Conservation (phyloP, 2,113 vertebrate genomes). For the Calidris pugnax region DNA sequence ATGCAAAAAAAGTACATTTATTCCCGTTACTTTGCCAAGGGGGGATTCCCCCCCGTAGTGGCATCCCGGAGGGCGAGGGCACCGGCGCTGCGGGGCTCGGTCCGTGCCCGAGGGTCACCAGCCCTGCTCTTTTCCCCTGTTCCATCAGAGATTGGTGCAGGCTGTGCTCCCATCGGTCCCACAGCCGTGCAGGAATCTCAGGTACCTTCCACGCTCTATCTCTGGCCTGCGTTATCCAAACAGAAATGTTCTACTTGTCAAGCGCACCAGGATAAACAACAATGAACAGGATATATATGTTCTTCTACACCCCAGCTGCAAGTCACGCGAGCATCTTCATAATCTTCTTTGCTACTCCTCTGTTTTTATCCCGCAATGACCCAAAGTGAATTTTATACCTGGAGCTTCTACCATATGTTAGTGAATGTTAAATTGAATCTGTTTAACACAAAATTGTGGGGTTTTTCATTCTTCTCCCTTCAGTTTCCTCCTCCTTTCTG, state of each 20-base stretch:
- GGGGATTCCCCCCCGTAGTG: not conserved
- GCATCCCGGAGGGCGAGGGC: not conserved
- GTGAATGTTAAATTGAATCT: not conserved
- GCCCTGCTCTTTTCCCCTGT: not conserved
- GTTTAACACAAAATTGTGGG: not conserved
- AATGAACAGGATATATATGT: not conserved
- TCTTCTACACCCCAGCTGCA: not conserved
- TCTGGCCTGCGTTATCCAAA: not conserved
- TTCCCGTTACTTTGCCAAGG: accelerated
- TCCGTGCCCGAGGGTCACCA: accelerated
- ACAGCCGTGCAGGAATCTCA: not conserved
- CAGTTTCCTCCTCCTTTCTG: not conserved
- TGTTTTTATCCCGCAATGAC: not conserved
- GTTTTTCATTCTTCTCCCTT: not conserved
- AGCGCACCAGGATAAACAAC: not conserved
- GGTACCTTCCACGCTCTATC: not conserved
- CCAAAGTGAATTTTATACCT: not conserved
- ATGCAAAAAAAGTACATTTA: not conserved
- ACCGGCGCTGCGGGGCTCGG: accelerated
- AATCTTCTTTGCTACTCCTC: not conserved
- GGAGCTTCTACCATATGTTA: not conserved
- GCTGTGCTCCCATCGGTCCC: not conserved
- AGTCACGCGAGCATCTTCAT: not conserved
- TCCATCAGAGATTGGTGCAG: not conserved
- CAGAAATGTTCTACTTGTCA: not conserved